These are phyloP conservation scores for Orchestes rusci DNA, from an alignment of 2,888 invertebrate genomes.

Conservation along the genomic window DNA sequence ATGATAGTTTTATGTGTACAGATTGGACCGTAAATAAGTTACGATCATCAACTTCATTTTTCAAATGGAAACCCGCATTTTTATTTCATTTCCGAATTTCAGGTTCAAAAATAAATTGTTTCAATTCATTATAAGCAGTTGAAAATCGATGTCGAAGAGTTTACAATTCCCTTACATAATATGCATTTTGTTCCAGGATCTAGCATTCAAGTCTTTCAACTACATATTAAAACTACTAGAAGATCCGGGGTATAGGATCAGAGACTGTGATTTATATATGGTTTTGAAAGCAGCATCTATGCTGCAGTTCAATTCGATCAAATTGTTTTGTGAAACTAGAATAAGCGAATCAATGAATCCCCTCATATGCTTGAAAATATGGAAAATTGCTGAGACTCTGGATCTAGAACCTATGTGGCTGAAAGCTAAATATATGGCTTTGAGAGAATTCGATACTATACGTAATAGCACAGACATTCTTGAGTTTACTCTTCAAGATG, in stretches of 20 bases:
- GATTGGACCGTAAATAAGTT: too few relatives aligned
- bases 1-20: too few relatives aligned
- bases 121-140: too few relatives aligned
- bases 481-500: constrained; percentile 35
- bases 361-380: constrained; percentile 37
- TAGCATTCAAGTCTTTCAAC: constrained; percentile 39
- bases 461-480: constrained; percentile 33
- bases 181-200: constrained; percentile 41
- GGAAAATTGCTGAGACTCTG: constrained; percentile 36
- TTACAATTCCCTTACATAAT: too few relatives aligned
- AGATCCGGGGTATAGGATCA: constrained; percentile 31
- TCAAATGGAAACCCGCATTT: too few relatives aligned
- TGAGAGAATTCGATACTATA: constrained; percentile 36
- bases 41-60: too few relatives aligned
- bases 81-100: too few relatives aligned
- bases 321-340: constrained; percentile 31
- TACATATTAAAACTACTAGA: constrained; percentile 37
- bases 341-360: constrained; percentile 30
- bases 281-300: constrained; percentile 41
- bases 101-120: too few relatives aligned
- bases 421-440: constrained; percentile 39
- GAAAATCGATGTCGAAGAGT: too few relatives aligned
- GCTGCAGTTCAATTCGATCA: constrained; percentile 41
- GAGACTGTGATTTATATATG: constrained; percentile 34
- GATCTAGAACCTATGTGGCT: constrained; percentile 34